Conservation (phyloP, 1,140 invertebrate species). For the Nixonia krombeini region DNA sequence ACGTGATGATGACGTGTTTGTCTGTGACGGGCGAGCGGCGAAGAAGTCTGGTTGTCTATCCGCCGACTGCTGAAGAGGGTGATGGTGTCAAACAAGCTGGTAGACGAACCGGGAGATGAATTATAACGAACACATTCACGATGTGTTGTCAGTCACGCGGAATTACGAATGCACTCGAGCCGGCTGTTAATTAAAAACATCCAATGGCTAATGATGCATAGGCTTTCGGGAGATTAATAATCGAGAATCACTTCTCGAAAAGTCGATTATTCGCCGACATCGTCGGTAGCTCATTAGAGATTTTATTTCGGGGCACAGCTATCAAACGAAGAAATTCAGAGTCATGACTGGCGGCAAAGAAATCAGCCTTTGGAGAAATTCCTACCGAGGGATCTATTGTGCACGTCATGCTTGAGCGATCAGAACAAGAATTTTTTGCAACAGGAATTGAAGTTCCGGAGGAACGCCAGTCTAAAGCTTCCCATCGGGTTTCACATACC, state of each 20-base stretch:
- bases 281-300: conserved; percentile 14
- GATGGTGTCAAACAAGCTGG: conserved; percentile 27
- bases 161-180: neutral
- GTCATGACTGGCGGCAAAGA: conserved; percentile 18
- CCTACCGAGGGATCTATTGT: conserved; percentile 45
- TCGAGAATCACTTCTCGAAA: no score
- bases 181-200: no score
- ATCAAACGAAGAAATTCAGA: no score
- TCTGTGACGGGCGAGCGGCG: conserved; percentile 24
- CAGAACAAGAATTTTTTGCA: conserved; percentile 51
- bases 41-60: conserved; percentile 23
- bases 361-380: conserved; percentile 40
- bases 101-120: conserved; percentile 14
- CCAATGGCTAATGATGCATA: no score
- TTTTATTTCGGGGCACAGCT: conserved; percentile 44
- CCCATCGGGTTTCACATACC: conserved; percentile 49
- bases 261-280: neutral
- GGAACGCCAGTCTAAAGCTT: conserved; percentile 44
- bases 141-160: neutral
- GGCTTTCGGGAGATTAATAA: no score
- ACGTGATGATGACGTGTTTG: conserved; percentile 42
- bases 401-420: conserved; percentile 49
- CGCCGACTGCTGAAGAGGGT: conserved; percentile 31
- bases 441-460: conserved; percentile 46
- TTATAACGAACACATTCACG: neutral